These are phyloP conservation scores for Drosophila subsilvestris DNA, from an alignment of 2,888 invertebrate genomes.

Conservation along the genomic window DNA sequence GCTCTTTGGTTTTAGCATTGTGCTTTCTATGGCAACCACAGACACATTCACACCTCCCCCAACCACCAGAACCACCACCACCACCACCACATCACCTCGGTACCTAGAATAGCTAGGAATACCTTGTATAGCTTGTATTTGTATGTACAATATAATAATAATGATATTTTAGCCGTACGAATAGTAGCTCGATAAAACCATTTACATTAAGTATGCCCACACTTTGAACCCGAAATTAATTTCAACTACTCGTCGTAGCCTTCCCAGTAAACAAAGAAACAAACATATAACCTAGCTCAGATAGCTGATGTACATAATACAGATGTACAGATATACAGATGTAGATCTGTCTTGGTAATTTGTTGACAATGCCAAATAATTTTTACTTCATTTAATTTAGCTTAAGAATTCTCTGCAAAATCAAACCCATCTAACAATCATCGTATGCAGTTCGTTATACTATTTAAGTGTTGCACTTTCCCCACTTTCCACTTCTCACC, in stretches of 20 bases:
- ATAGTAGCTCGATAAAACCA: not conserved
- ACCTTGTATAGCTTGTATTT: not conserved
- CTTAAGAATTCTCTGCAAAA: constrained; percentile 26
- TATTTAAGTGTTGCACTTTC: constrained; percentile 33
- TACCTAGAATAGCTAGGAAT: not conserved
- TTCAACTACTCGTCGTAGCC: not conserved
- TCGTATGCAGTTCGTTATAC: constrained; percentile 24
- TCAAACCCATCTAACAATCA: constrained; percentile 31
- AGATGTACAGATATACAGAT: not conserved
- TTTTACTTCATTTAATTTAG: constrained; percentile 40
- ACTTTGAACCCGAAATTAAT: too few relatives aligned
- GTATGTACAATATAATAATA: not conserved
- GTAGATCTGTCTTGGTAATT: constrained; percentile 8
- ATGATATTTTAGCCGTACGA: not conserved
- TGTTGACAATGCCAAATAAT: constrained; percentile 30
- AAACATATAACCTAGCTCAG: not conserved
- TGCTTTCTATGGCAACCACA: constrained; percentile 24
- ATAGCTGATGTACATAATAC: not conserved
- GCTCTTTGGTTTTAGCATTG: constrained; percentile 39
- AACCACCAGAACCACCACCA: not conserved
- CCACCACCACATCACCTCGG: not conserved
- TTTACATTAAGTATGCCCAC: not conserved
- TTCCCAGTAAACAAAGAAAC: not conserved
- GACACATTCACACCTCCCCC: not conserved
- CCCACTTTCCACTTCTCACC: not conserved